Percentiles rank a stretch among this genome's conserved stretches.
Conservation (phyloP, 2,113 vertebrate genomes). For the Psilopogon haemacephalus region DNA sequence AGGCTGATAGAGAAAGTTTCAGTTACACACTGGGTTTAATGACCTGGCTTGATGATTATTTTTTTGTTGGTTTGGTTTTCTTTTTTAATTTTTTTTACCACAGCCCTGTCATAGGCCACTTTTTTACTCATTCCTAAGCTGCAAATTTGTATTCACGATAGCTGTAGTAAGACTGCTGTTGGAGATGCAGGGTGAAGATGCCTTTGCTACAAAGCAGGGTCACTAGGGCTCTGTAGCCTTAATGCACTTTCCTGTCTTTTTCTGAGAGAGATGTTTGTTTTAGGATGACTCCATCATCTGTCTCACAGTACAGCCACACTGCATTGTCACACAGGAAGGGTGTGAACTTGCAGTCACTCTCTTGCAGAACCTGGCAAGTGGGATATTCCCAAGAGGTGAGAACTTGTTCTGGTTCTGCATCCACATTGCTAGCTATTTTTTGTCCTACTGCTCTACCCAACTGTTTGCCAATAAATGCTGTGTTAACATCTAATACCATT, state of each 20-base stretch:
- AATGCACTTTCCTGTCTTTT: not conserved
- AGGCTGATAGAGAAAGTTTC: not conserved
- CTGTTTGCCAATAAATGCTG: not conserved
- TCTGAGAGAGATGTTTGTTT: not conserved
- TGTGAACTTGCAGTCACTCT: not conserved
- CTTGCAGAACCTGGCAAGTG: not conserved
- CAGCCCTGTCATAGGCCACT: not conserved
- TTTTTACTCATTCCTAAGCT: not conserved
- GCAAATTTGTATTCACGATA: not conserved
- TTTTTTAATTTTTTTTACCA: not conserved
- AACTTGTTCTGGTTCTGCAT: not conserved
- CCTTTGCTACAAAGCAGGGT: not conserved
- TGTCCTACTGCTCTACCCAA: not conserved
- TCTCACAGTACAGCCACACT: not conserved
- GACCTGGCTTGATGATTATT: not conserved
- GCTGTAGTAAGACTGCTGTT: not conserved
- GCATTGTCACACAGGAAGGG: not conserved
- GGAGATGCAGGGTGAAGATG: not conserved
- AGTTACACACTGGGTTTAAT: not conserved
- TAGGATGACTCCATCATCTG: rapidly evolving
- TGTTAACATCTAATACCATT: not conserved
- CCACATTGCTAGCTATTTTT: not conserved
- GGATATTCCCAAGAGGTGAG: not conserved
- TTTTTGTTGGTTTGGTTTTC: not conserved
- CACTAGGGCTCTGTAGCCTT: not conserved